A percentile compares a stretch with the other conserved stretches of the same genome.
Evolutionary conservation across 2,888 invertebrate species (phyloP).

Genomic region (Rhamnusium bicolor): DNA sequence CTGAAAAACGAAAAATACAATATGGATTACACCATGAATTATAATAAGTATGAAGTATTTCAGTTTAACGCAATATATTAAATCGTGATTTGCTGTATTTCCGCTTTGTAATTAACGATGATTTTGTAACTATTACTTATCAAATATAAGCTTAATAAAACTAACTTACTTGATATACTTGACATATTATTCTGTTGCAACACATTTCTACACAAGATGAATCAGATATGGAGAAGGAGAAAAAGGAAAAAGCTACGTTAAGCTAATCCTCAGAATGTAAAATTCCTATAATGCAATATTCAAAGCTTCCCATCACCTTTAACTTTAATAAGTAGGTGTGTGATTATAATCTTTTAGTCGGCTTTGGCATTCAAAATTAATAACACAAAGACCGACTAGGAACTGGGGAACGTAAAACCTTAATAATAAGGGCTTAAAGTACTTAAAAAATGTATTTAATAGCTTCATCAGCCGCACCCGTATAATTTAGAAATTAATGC

Average conservation of each 20-base stretch:
- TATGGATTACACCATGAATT: not conserved
- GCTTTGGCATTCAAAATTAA: constrained; percentile 5
- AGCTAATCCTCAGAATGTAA: not conserved
- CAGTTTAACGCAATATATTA: not conserved
- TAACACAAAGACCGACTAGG: constrained; percentile 5
- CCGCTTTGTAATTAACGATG: not conserved
- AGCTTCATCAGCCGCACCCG: constrained; percentile 22
- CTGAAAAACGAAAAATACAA: no score
- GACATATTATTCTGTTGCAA: not conserved
- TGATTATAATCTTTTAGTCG: constrained; percentile 9
- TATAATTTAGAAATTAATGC: constrained; percentile 7
- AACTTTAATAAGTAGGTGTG: constrained; percentile 10
- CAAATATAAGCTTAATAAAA: not conserved
- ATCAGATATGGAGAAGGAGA: not conserved
- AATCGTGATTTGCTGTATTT: not conserved
- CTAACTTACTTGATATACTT: not conserved
- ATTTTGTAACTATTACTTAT: not conserved
- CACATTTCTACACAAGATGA: not conserved
- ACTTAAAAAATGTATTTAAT: constrained; percentile 13
- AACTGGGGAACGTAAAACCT: constrained; percentile 6
- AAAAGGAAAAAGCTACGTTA: not conserved
- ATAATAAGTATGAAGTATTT: not conserved
- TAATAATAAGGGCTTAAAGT: not conserved
- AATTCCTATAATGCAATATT: not conserved
- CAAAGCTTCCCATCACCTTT: not conserved